Percentiles rank a stretch among this genome's conserved stretches.
Conservation (phyloP, 2,797 vertebrate genomes). For the Galagoides demidoff region DNA sequence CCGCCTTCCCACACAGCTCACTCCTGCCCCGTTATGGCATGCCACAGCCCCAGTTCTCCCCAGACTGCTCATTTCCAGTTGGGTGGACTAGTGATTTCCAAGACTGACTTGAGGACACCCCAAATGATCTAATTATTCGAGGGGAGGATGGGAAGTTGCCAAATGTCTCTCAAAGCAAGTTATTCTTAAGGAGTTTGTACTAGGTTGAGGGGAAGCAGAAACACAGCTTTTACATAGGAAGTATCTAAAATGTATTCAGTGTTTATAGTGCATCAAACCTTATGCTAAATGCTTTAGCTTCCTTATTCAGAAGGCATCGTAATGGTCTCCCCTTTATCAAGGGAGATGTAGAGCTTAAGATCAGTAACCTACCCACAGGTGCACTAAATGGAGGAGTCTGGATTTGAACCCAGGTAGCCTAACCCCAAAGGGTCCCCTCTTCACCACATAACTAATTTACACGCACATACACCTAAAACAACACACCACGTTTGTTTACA, state of each 20-base stretch:
- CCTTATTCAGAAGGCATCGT: background rate
- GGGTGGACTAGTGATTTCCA: conserved; percentile 65
- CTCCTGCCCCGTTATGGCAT: background rate
- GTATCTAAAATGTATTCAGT: background rate
- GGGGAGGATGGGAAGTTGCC: background rate
- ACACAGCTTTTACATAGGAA: background rate
- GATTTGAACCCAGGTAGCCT: background rate
- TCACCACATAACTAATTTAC: background rate
- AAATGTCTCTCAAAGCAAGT: conserved; percentile 40
- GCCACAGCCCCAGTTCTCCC: background rate
- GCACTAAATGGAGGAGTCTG: background rate
- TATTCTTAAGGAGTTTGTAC: conserved; percentile 8
- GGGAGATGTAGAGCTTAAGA: background rate
- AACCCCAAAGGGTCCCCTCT: background rate
- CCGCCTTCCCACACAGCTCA: background rate
- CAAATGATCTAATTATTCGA: conserved; percentile 69
- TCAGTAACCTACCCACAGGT: background rate
- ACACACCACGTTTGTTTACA: background rate
- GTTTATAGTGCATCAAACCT: background rate
- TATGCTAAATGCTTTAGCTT: background rate
- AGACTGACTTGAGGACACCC: conserved; percentile 49
- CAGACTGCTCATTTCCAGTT: conserved; percentile 63
- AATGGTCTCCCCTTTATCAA: background rate
- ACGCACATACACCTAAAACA: accelerated
- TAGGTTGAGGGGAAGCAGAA: background rate